A percentile compares a stretch with the other conserved stretches of the same genome.
phyloP scores from a whole-genome alignment of 1,140 invertebrate genomes.

The Bilobella aurantiaca region DNA sequence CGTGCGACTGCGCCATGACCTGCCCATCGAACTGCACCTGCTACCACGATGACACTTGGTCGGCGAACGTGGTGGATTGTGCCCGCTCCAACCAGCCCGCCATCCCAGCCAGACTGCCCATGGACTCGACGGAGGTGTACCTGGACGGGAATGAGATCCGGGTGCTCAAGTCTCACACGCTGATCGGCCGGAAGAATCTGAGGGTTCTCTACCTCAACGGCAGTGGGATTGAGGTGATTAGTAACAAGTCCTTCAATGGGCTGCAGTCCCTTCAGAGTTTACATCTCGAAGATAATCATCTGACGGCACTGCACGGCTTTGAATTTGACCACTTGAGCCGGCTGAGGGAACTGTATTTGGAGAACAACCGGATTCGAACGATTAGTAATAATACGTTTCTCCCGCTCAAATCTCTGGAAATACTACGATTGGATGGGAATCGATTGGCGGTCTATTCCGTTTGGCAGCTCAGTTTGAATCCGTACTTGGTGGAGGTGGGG shows the following conservation, averaged over 20 bases:
- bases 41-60: constrained; percentile 85
- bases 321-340: constrained; percentile 77
- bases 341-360: constrained; percentile 71
- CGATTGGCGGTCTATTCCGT: constrained; percentile 66
- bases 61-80: constrained; percentile 83
- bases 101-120: constrained; percentile 74
- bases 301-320: constrained; percentile 68
- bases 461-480: constrained; percentile 67
- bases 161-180: constrained; percentile 73
- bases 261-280: constrained; percentile 66
- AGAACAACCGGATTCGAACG: constrained; percentile 67
- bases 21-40: constrained; percentile 83
- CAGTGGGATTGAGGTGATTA: constrained; percentile 71
- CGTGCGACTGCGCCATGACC: too few species aligned
- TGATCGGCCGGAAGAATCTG: constrained; percentile 85
- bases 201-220: constrained; percentile 62
- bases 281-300: constrained; percentile 73
- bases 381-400: constrained; percentile 72
- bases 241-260: constrained; percentile 85
- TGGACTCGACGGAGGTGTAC: constrained; percentile 87
- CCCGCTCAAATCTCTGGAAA: constrained; percentile 63
- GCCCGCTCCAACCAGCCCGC: constrained; percentile 57
- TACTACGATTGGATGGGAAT: constrained; percentile 74
- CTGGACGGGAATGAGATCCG: constrained; percentile 78
- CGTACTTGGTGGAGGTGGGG: constrained; percentile 56